A percentile compares a stretch with the other conserved stretches of the same genome.
Conservation (phyloP, 1,140 invertebrate genomes). For the Pachypsylla venusta region DNA sequence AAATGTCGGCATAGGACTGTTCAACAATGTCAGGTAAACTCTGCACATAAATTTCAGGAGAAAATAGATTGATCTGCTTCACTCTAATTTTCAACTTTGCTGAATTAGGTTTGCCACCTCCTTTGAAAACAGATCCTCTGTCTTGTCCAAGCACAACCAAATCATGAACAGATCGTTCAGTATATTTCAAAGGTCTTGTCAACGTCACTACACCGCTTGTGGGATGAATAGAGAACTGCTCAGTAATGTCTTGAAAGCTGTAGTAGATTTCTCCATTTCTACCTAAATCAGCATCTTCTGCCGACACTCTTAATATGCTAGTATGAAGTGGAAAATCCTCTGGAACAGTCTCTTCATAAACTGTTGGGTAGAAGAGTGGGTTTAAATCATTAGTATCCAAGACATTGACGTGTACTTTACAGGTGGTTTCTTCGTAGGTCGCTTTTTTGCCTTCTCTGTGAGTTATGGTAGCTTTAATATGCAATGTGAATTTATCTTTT, state of each 20-base stretch:
- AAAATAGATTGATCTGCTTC: conserved; percentile 67
- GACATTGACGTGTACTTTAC: conserved; percentile 61
- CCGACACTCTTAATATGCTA: conserved; percentile 57
- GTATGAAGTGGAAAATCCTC: conserved; percentile 76
- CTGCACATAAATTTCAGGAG: conserved; percentile 66
- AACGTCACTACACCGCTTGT: conserved; percentile 76
- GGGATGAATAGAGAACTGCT: conserved; percentile 81
- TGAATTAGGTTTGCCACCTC: conserved; percentile 43
- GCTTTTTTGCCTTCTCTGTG: conserved; percentile 39
- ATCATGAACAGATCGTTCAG: conserved; percentile 50
- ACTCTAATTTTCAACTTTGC: conserved; percentile 62
- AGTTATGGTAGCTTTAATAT: conserved; percentile 56
- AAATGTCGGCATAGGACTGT: conserved; percentile 69
- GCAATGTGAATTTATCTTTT: conserved; percentile 63
- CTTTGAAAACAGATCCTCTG: conserved; percentile 50
- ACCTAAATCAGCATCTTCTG: conserved; percentile 87
- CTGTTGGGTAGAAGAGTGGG: conserved; percentile 75
- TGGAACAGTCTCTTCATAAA: conserved; percentile 71
- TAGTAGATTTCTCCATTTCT: conserved; percentile 94
- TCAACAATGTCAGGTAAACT: conserved; percentile 67
- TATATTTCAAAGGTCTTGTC: conserved; percentile 52
- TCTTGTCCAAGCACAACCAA: conserved; percentile 69
- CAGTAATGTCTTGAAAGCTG: conserved; percentile 69
- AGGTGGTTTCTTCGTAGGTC: conserved; percentile 44
- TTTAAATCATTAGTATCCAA: conserved; percentile 82